phyloP scores from a whole-genome alignment of 2,113 vertebrate genomes.

The Daboia siamensis region DNA sequence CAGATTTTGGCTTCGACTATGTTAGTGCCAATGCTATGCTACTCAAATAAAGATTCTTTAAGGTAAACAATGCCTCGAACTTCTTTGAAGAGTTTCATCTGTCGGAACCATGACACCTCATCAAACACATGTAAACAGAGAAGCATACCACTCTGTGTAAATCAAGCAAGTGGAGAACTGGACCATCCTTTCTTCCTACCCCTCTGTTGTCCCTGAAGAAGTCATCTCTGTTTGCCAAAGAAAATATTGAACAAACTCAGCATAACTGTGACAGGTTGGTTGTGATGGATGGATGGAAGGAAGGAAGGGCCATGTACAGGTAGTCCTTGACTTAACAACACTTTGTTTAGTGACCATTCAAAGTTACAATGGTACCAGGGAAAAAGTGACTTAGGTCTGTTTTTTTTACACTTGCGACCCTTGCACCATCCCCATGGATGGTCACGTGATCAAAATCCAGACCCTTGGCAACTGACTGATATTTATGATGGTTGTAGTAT shows the following conservation, averaged over 20 bases:
- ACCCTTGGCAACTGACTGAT: background rate
- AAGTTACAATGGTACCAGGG: background rate
- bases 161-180: background rate
- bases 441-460: background rate
- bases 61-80: no score
- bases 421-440: background rate
- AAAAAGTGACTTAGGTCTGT: background rate
- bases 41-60: no score
- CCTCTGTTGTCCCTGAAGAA: background rate
- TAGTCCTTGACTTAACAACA: background rate
- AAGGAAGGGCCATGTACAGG: constrained; percentile 28
- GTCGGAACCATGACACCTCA: background rate
- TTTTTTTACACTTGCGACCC: background rate
- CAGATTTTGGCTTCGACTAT: no score
- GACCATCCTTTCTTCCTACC: no score
- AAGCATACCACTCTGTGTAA: background rate
- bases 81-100: no score
- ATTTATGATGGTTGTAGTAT: background rate
- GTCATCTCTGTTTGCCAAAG: background rate
- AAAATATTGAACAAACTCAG: background rate
- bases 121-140: background rate
- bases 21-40: no score
- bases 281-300: background rate
- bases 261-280: background rate
- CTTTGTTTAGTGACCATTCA: background rate